phyloP scores from a whole-genome alignment of 2,113 vertebrate genomes.

The Dascyllus trimaculatus region DNA sequence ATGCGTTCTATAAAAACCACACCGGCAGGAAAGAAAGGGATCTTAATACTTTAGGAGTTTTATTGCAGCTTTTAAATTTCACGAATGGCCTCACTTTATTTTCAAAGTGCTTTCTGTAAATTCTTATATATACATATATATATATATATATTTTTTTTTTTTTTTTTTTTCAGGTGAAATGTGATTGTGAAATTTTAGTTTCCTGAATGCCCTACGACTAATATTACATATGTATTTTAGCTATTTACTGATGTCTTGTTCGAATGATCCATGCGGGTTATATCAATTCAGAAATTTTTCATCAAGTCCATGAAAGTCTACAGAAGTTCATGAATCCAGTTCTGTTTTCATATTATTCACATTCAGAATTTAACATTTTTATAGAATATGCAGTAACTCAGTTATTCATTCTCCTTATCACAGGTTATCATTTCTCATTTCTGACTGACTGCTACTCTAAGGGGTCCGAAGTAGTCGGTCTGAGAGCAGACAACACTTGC shows the following conservation, averaged over 20 bases:
- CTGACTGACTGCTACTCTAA: neutral
- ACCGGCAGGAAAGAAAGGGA: neutral
- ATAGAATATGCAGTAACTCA: no score
- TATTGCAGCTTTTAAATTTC: neutral
- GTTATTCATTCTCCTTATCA: neutral
- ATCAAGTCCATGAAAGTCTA: neutral
- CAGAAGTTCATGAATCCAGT: neutral
- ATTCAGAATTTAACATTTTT: neutral
- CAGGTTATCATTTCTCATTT: neutral
- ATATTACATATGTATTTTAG: neutral
- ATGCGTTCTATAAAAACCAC: slow-evolving; percentile 4
- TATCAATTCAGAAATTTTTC: neutral
- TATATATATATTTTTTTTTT: no score
- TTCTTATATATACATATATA: neutral
- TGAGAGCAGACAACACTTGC: neutral
- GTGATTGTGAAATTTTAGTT: neutral
- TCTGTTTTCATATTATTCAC: neutral
- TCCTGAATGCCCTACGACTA: neutral
- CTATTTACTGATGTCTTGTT: neutral
- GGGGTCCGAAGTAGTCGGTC: neutral
- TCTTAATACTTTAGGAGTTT: slow-evolving; percentile 12
- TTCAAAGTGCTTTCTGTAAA: slow-evolving; percentile 2
- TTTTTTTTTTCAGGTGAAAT: neutral
- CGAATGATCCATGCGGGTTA: neutral
- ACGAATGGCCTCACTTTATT: neutral